A percentile compares a stretch with the other conserved stretches of the same genome.
phyloP scores from a whole-genome alignment of 2,888 invertebrate genomes.

The Metalampra italica region DNA sequence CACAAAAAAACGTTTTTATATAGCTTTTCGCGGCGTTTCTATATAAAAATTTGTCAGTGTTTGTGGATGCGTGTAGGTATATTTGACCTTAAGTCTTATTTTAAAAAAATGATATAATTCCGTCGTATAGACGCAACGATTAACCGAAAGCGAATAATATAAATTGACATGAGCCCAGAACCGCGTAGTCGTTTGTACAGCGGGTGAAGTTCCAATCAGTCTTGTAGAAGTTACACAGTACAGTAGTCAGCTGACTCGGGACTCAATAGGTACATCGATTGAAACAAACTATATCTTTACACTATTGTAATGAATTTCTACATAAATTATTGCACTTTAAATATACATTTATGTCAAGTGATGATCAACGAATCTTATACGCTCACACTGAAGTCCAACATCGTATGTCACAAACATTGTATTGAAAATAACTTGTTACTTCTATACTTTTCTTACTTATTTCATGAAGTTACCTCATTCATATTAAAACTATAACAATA shows the following conservation, averaged over 20 bases:
- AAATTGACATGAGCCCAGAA: constrained; percentile 68
- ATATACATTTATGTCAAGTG: constrained; percentile 49
- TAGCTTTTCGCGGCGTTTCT: too few relatives aligned
- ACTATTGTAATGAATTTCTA: constrained; percentile 60
- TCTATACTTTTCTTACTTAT: constrained; percentile 37
- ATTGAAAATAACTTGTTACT: constrained; percentile 31
- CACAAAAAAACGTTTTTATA: too few relatives aligned
- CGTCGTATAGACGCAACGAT: constrained; percentile 21
- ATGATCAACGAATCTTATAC: constrained; percentile 31
- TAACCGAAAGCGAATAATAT: constrained; percentile 35
- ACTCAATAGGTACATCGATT: constrained; percentile 54
- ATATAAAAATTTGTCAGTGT: too few relatives aligned
- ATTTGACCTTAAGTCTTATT: constrained; percentile 19
- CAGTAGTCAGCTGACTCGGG: constrained; percentile 52
- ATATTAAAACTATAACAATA: constrained; percentile 55
- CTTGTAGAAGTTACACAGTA: constrained; percentile 54
- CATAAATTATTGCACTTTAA: constrained; percentile 72
- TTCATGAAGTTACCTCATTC: constrained; percentile 41
- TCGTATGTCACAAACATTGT: constrained; percentile 41
- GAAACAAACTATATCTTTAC: constrained; percentile 56
- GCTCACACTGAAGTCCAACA: constrained; percentile 33
- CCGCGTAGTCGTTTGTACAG: constrained; percentile 43
- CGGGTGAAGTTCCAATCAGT: constrained; percentile 69
- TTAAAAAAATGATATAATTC: constrained; percentile 33
- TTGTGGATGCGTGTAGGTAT: too few relatives aligned